Evolutionary conservation across 1,140 invertebrate species (phyloP).

Genomic region (Aphaenogaster rudis): DNA sequence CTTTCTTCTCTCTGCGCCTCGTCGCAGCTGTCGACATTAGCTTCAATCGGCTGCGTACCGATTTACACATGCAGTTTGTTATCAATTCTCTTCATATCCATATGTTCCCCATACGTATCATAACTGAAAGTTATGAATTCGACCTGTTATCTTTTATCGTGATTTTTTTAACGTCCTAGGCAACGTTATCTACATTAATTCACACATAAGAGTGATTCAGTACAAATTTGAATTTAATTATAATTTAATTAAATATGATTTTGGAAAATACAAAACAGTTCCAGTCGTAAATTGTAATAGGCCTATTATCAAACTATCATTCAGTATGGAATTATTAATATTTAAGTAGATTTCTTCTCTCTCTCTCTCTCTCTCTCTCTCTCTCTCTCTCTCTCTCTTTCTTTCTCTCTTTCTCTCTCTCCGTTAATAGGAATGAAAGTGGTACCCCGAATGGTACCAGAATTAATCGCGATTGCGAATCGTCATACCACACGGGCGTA

Average conservation of each 20-base stretch:
- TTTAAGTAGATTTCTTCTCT: background rate
- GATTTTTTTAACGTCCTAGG: background rate
- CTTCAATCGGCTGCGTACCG: background rate
- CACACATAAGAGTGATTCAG: background rate
- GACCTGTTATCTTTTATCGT: background rate
- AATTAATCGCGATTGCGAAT: background rate
- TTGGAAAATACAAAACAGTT: background rate
- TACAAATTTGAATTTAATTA: background rate
- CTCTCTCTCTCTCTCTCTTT: too few relatives aligned
- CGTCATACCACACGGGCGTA: background rate
- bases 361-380: too few relatives aligned
- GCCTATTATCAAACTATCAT: background rate
- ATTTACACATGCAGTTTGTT: background rate
- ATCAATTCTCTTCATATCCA: conserved; percentile 9
- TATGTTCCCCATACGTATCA: background rate
- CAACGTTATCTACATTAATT: background rate
- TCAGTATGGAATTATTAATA: background rate
- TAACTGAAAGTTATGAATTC: background rate
- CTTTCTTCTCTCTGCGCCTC: background rate
- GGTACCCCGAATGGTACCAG: background rate
- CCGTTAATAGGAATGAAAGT: background rate
- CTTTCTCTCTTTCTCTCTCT: too few relatives aligned
- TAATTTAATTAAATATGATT: background rate
- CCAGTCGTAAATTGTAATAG: background rate
- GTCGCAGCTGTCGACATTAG: conserved; percentile 40